Evolutionary conservation across 1,140 invertebrate species (phyloP), one percentile per base, ranked within the genome.

Genomic region (Procambarus clarkii): DNA sequence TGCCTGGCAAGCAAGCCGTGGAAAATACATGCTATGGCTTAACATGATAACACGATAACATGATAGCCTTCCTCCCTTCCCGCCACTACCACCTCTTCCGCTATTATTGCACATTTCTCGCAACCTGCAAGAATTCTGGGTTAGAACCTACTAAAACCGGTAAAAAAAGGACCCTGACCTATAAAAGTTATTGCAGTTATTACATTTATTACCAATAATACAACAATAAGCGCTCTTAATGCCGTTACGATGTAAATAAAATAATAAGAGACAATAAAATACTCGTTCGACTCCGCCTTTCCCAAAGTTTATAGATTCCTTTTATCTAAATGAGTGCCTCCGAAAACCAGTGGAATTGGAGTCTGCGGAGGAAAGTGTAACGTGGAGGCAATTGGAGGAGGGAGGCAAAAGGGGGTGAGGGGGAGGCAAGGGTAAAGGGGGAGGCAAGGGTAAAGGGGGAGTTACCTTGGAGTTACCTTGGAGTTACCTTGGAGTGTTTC

Each of bases 221-320:
- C 34, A 60, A 82, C 46, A 82, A 60, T 60, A 82, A 82, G 80
- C 13, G 46, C 46, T 3, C 78, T 13, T 50, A n/a, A 18, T 44
- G 8, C 45, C 78, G 78, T 80, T 82, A 58, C 60, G 48, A 60
- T 58, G 50, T 34, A 82, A 34, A 82, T 82, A 82, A 82, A 82
- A 82, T 48, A 54, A 48, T 44, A 82, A 82, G n/a, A 82, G 34
- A 34, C 80, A 4, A 82, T 58, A 82, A 82, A 82, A 82, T 82
- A 60, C 50, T 24, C 80, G 50, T 82, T 82, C 11, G 18, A 60
- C 46, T 44, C 13, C 54, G 50, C 50, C 78, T 82, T 60, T 82
- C 50, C 80, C 77, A 5, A 79, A 50, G 77, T 69, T 83, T 83
- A 83, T 83, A 69, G 81, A 83, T 83, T 34, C 81, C 81, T 83